Percentiles rank a stretch among this genome's conserved stretches.
These are phyloP conservation scores for Zaprionus kolodkinae DNA, from an alignment of 1,140 invertebrate species.

Conservation along the genomic window DNA sequence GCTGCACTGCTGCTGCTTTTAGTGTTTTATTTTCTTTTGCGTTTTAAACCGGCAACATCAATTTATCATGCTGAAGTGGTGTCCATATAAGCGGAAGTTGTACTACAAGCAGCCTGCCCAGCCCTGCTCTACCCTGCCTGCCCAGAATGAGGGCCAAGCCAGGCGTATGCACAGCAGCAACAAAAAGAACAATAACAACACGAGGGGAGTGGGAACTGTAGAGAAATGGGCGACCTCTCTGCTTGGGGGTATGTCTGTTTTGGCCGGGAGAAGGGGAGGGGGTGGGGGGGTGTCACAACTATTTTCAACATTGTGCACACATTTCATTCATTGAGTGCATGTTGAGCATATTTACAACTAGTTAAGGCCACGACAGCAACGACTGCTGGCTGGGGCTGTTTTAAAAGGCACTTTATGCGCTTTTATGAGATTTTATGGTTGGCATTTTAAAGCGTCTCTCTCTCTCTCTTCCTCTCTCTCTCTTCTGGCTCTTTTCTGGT, in stretches of 20 bases:
- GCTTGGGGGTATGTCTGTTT: constrained; percentile 2
- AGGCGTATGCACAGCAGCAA: constrained; percentile 67
- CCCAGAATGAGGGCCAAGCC: constrained; percentile 25
- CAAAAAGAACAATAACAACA: constrained; percentile 14
- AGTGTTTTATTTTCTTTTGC: constrained; percentile 45
- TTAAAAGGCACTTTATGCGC: constrained; percentile 69
- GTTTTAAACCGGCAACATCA: constrained; percentile 60
- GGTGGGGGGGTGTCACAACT: constrained; percentile 60
- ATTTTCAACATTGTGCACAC: constrained; percentile 82
- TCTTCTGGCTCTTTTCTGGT: neutral
- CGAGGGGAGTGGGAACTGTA: constrained; percentile 11
- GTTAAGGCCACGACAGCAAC: constrained; percentile 57
- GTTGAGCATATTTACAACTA: constrained; percentile 66
- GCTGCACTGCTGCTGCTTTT: neutral
- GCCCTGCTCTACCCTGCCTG: constrained; percentile 37
- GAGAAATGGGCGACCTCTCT: constrained; percentile 22
- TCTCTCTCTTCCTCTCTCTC: neutral
- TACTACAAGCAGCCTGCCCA: constrained; percentile 49
- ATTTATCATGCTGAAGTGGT: constrained; percentile 74
- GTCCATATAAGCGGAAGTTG: constrained; percentile 76
- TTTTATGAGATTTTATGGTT: constrained; percentile 76
- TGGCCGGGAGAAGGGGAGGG: too few relatives aligned
- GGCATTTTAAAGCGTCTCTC: constrained; percentile 60
- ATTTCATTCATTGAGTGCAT: constrained; percentile 82
- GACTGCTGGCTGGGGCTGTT: constrained; percentile 50